Conservation (phyloP, 2,113 vertebrate genomes). For the Alligator sinensis region DNA sequence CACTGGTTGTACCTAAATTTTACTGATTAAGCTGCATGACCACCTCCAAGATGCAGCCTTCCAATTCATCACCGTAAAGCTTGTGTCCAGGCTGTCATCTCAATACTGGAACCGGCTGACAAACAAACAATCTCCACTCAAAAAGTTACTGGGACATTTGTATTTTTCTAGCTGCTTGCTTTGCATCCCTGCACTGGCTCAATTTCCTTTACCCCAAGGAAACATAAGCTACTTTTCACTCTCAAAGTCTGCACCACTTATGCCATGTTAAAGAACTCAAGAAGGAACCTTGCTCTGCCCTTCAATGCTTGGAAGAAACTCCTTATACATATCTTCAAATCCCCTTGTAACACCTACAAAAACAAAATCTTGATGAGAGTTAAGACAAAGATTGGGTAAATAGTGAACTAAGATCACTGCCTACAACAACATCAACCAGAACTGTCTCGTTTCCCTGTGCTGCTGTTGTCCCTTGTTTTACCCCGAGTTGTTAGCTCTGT, state of each 20-base stretch:
- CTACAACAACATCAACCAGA: neutral
- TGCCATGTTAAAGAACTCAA: neutral
- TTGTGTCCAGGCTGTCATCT: rapidly evolving
- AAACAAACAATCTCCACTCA: too few species aligned
- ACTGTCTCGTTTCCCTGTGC: neutral
- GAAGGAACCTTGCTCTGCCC: too few species aligned
- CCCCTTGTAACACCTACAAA: neutral
- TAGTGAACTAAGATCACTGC: neutral
- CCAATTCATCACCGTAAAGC: rapidly evolving
- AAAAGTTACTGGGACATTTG: neutral
- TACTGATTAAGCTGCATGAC: neutral
- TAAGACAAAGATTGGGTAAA: neutral
- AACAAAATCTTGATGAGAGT: too few species aligned
- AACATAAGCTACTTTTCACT: neutral
- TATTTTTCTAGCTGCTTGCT: neutral
- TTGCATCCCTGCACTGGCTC: neutral
- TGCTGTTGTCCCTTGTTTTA: neutral
- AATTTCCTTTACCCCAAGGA: neutral
- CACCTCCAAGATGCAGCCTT: neutral
- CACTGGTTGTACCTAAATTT: neutral
- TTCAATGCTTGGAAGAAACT: too few species aligned
- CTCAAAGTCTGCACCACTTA: slow-evolving; percentile 21
- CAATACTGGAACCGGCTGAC: rapidly evolving
- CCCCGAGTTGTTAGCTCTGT: neutral
- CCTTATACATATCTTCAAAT: neutral